Conservation (phyloP, 2,888 invertebrate species). For the Hypomecis punctinalis region DNA sequence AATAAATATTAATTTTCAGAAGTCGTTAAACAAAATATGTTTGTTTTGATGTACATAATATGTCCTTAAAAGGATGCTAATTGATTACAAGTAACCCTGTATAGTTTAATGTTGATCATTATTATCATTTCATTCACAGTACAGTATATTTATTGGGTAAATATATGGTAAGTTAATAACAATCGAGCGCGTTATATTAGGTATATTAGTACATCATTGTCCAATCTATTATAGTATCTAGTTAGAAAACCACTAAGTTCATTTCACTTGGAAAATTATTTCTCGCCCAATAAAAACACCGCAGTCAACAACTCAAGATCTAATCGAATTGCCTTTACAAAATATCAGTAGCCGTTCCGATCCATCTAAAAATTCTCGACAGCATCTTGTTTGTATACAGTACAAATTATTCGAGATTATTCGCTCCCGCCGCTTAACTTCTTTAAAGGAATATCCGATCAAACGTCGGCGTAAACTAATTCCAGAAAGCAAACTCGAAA, state of each 20-base stretch:
- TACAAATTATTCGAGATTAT: slow-evolving; percentile 69
- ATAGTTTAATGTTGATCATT: too few relatives aligned
- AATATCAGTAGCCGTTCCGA: slow-evolving; percentile 59
- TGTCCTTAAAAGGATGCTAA: too few relatives aligned
- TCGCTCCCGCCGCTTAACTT: slow-evolving; percentile 67
- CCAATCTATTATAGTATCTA: too few relatives aligned
- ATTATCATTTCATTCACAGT: too few relatives aligned
- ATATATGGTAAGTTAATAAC: too few relatives aligned
- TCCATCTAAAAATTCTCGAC: slow-evolving; percentile 59
- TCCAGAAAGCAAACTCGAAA: slow-evolving; percentile 78
- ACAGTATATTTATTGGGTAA: too few relatives aligned
- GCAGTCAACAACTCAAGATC: slow-evolving; percentile 33
- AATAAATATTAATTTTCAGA: too few relatives aligned
- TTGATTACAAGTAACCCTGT: too few relatives aligned
- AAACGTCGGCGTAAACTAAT: slow-evolving; percentile 82
- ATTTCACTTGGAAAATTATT: slow-evolving; percentile 3
- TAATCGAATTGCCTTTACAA: slow-evolving; percentile 41
- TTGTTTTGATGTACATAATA: too few relatives aligned
- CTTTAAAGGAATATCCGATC: slow-evolving; percentile 82
- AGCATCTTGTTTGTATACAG: slow-evolving; percentile 60
- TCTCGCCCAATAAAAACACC: slow-evolving; percentile 20
- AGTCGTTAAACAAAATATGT: too few relatives aligned
- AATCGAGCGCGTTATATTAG: too few relatives aligned
- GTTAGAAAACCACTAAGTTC: slow-evolving; percentile 8
- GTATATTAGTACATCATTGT: too few relatives aligned